Evolutionary conservation across 1,140 invertebrate genomes (phyloP).

Genomic region (Dolichoris vasculosae): DNA sequence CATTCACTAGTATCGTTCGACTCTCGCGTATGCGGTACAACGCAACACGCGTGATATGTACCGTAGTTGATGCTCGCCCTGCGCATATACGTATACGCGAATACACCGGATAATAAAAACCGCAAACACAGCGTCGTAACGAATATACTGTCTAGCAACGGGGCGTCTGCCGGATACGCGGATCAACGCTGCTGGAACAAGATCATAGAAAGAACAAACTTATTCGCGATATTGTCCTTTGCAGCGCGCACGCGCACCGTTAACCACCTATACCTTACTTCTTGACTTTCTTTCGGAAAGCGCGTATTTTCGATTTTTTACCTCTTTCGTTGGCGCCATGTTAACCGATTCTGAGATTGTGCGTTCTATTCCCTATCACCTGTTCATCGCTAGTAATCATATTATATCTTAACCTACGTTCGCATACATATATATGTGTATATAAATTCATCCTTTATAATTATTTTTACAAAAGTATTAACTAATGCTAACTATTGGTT

Average conservation of each 20-base stretch:
- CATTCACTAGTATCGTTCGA: background rate
- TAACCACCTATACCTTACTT: background rate
- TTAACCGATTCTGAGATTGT: no score
- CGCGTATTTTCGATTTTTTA: background rate
- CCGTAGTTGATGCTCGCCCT: background rate
- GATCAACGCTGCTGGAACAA: background rate
- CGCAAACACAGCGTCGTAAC: background rate
- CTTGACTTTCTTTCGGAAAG: background rate
- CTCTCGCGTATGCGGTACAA: no score
- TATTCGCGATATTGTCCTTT: background rate
- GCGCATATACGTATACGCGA: background rate
- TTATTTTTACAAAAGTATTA: no score
- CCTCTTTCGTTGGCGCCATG: no score
- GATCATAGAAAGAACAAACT: background rate
- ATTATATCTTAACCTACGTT: no score
- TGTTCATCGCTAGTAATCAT: no score
- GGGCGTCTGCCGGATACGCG: constrained; percentile 68
- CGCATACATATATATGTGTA: no score
- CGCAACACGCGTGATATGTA: no score
- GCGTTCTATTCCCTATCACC: no score
- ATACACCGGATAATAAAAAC: background rate
- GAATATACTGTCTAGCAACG: background rate
- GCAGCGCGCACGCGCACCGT: background rate
- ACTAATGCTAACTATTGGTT: no score
- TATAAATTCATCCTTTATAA: no score